phyloP scores from a whole-genome alignment of 1,140 invertebrate species.

The Drosophila ironensis region DNA sequence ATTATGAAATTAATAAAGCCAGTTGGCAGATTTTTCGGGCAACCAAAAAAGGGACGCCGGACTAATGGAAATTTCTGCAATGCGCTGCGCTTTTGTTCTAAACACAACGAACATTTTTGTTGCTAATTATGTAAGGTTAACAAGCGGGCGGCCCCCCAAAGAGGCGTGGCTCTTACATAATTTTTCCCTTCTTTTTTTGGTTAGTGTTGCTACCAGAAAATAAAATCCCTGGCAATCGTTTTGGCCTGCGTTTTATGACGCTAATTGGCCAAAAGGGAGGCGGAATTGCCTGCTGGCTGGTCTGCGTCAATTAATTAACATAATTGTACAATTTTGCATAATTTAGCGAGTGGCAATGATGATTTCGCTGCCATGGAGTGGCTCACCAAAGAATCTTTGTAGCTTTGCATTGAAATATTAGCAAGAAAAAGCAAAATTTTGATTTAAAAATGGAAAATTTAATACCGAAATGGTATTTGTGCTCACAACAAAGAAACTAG shows the following conservation, averaged over 20 bases:
- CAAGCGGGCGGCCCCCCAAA: slow-evolving; percentile 16
- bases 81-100: slow-evolving; percentile 71
- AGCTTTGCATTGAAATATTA: no score
- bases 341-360: slow-evolving; percentile 49
- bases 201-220: slow-evolving; percentile 24
- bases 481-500: no score
- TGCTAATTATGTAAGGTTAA: slow-evolving; percentile 77
- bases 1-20: slow-evolving; percentile 78
- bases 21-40: slow-evolving; percentile 44
- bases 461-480: no score
- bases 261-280: slow-evolving; percentile 48
- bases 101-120: slow-evolving; percentile 69
- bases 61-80: slow-evolving; percentile 45
- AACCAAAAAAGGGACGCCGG: slow-evolving; percentile 10
- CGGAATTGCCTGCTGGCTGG: slow-evolving; percentile 7
- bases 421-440: not conserved
- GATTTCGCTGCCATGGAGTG: slow-evolving; percentile 19
- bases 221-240: slow-evolving; percentile 54
- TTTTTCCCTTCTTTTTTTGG: slow-evolving; percentile 14
- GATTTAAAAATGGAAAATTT: not conserved
- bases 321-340: slow-evolving; percentile 79
- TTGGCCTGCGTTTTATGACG: slow-evolving; percentile 71
- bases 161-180: slow-evolving; percentile 29
- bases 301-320: slow-evolving; percentile 77
- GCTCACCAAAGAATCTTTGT: no score